phyloP scores from a whole-genome alignment of 2,888 invertebrate species.

The Myopa testacea region DNA sequence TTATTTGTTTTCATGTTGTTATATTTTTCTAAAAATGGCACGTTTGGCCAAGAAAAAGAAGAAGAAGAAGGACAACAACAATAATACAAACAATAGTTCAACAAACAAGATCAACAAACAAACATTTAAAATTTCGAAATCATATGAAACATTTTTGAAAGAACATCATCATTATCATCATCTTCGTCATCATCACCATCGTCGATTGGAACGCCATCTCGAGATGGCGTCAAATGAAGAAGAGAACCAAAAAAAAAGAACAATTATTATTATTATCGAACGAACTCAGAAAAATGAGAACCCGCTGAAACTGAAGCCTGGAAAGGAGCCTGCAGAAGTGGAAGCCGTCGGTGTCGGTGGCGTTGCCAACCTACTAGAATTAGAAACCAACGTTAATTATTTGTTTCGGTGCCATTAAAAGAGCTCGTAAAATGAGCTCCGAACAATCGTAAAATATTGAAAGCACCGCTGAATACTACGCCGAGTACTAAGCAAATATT shows the following conservation, averaged over 20 bases:
- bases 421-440: conserved; percentile 55
- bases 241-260: neutral
- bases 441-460: conserved; percentile 46
- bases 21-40: conserved; percentile 50
- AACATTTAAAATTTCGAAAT: conserved; percentile 42
- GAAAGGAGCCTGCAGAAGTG: neutral
- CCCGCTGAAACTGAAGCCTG: neutral
- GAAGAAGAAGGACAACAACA: conserved; percentile 39
- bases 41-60: conserved; percentile 48
- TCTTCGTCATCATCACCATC: neutral
- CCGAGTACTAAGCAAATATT: neutral
- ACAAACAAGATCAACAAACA: neutral
- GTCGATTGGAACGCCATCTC: conserved; percentile 47
- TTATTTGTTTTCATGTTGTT: neutral
- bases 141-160: conserved; percentile 57
- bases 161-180: neutral
- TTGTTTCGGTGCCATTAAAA: conserved; percentile 57
- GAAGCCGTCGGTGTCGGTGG: neutral
- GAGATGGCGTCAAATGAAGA: conserved; percentile 24
- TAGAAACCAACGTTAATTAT: conserved; percentile 56
- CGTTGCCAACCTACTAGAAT: conserved; percentile 34
- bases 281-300: neutral
- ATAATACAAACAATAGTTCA: neutral
- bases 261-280: neutral
- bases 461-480: conserved; percentile 32